Conservation (phyloP, 2,888 invertebrate species). For the Cecidostiba fungosa region DNA sequence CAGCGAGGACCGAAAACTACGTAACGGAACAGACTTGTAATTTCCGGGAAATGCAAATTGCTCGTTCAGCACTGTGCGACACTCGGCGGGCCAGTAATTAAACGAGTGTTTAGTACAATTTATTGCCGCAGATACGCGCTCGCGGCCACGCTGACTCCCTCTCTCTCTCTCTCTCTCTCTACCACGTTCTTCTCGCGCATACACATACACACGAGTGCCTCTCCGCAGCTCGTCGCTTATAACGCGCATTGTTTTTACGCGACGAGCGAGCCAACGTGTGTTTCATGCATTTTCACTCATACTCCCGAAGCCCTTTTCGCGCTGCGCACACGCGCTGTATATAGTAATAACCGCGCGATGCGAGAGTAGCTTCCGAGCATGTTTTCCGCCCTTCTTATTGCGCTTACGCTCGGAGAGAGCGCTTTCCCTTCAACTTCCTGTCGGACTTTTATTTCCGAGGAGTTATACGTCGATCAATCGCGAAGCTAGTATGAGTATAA, state of each 20-base stretch:
- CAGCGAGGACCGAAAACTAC: constrained; percentile 65
- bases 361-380: not conserved
- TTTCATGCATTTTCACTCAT: constrained; percentile 11
- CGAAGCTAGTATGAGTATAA: not conserved
- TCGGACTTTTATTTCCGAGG: not conserved
- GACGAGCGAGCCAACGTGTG: constrained; percentile 12
- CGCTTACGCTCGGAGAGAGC: not conserved
- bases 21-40: constrained; percentile 69
- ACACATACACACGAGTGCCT: not conserved
- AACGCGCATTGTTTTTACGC: constrained; percentile 60
- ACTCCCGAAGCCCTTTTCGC: not conserved
- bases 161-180: constrained; percentile 16
- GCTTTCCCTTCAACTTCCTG: not conserved
- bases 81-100: constrained; percentile 65
- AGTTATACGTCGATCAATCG: not conserved
- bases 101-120: constrained; percentile 69
- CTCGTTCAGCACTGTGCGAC: constrained; percentile 63
- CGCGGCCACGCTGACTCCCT: constrained; percentile 6
- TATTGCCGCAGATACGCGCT: constrained; percentile 65
- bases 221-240: not conserved
- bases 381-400: not conserved
- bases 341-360: constrained; percentile 29
- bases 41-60: constrained; percentile 70
- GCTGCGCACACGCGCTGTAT: not conserved
- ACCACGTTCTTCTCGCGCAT: not conserved